Conservation (phyloP, 2,888 invertebrate genomes). For the Phalera bucephala region DNA sequence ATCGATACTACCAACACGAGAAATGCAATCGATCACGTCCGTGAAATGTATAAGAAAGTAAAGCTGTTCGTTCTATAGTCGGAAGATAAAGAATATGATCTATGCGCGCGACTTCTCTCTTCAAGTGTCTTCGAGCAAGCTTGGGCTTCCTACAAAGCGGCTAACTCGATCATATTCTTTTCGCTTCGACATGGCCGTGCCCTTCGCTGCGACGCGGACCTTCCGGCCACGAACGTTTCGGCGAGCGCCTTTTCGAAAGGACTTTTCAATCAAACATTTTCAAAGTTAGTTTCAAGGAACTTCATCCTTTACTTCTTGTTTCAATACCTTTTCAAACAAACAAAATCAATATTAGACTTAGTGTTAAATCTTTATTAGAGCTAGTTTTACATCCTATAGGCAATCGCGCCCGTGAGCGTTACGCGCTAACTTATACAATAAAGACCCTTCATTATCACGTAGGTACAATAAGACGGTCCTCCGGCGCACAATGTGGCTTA, state of each 20-base stretch:
- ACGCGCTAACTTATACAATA: constrained; percentile 68
- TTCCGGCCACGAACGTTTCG: constrained; percentile 61
- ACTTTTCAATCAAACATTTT: constrained; percentile 79
- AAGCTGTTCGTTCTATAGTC: constrained; percentile 28
- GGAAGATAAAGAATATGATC: constrained; percentile 75
- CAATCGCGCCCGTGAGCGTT: constrained; percentile 56
- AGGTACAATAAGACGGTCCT: constrained; percentile 34
- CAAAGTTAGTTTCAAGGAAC: constrained; percentile 83
- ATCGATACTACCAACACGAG: constrained; percentile 39
- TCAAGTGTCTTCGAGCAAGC: constrained; percentile 57
- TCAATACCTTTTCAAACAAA: constrained; percentile 93
- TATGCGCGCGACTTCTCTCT: constrained; percentile 61
- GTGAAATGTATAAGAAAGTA: constrained; percentile 34
- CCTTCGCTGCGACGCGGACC: constrained; percentile 58
- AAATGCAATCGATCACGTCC: constrained; percentile 63
- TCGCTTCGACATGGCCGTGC: constrained; percentile 61
- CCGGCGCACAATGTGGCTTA: constrained; percentile 20
- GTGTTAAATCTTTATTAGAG: constrained; percentile 76
- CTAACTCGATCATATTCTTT: constrained; percentile 77
- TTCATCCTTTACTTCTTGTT: constrained; percentile 93
- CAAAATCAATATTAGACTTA: constrained; percentile 87
- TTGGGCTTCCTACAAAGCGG: constrained; percentile 56
- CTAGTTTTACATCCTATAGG: constrained; percentile 76
- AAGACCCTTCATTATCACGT: constrained; percentile 57
- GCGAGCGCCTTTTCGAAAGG: constrained; percentile 71